Base-by-base conservation (phyloP, 2,113 vertebrate species). In the Engraulis encrasicolus region DNA sequence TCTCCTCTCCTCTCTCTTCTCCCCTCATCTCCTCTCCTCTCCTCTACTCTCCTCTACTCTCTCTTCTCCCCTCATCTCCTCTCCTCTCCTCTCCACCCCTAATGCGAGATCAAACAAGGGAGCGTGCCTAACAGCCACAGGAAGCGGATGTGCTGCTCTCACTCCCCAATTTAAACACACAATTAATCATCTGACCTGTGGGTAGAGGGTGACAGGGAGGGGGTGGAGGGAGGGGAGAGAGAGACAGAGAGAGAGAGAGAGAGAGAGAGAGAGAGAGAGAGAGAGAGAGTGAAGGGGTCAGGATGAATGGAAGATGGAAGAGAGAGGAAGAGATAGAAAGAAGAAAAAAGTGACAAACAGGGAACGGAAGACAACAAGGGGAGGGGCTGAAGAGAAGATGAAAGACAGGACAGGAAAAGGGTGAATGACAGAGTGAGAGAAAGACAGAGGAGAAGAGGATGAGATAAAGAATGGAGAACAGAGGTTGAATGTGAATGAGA, bases 91-190 rank as follows among this genome's bases (percentile, higher is more conserved):
- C n/a, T n/a, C n/a, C n/a, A n/a, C n/a, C 5, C 23, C 58, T 66
- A 66, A 66, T 14, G 0, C 58, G 14, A 66, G 27, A 66, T 31
- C 58, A 66, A 66, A 66, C 58, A 66, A 23, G 14, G 58, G 58
- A 66, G 6, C 58, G 58, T 66, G 58, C 58, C 58, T 66, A 66
- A 66, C 31, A 9, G 23, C 27, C 58, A 66, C 9, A 66, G 58
- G 23, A 66, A 66, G n/a, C 58, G 23, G 58, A 66, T 66, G 58
- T 12, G 9, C 58, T 31, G 9, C 27, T 66, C 14, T 66, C 27
- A 20, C 83, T 81, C 50, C 58, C 58, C 58, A 66, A 37, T 54
- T 84, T 61, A 81, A 48, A 48, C 80, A 50, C 52, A 5, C 54
- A 83, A 52, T 79, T 52, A 45, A 78, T 71, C 74, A 17, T 71